Conservation (phyloP, 2,113 vertebrate genomes). For the Scomber scombrus region DNA sequence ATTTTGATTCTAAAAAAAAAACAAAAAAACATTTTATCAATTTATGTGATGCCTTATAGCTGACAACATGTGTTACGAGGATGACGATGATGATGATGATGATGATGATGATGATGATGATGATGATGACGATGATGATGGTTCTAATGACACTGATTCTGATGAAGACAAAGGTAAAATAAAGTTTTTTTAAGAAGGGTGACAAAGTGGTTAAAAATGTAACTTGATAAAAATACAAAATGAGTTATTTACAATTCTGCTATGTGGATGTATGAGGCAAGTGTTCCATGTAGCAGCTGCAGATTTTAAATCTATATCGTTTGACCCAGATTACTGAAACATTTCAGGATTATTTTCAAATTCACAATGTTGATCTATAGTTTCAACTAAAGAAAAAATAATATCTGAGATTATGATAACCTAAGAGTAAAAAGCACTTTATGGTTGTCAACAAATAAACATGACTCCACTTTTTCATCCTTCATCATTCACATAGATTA, state of each 20-base stretch:
- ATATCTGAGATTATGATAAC: background rate
- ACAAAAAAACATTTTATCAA: background rate
- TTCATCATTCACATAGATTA: constrained; percentile 19
- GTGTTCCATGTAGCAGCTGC: background rate
- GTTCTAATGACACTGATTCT: constrained; percentile 30
- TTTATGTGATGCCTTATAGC: constrained; percentile 54
- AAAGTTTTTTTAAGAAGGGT: constrained; percentile 31
- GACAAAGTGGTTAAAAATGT: constrained; percentile 37
- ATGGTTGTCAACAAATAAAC: background rate
- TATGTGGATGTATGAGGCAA: background rate
- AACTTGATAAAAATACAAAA: background rate
- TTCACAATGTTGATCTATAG: background rate
- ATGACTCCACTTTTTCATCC: constrained; percentile 48
- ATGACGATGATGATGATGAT: constrained; percentile 32
- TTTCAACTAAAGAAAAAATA: background rate
- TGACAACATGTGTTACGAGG: constrained; percentile 39
- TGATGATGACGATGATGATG: constrained; percentile 40
- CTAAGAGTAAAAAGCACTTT: background rate
- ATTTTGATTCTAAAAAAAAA: background rate
- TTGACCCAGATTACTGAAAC: background rate
- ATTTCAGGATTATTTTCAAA: constrained; percentile 14
- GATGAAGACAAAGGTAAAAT: constrained; percentile 50
- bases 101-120: constrained; percentile 48
- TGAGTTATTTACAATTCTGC: background rate
- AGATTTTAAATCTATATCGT: background rate